Evolutionary conservation across 2,797 vertebrate species (phyloP).

Genomic region (Phylloscopus collybita): DNA sequence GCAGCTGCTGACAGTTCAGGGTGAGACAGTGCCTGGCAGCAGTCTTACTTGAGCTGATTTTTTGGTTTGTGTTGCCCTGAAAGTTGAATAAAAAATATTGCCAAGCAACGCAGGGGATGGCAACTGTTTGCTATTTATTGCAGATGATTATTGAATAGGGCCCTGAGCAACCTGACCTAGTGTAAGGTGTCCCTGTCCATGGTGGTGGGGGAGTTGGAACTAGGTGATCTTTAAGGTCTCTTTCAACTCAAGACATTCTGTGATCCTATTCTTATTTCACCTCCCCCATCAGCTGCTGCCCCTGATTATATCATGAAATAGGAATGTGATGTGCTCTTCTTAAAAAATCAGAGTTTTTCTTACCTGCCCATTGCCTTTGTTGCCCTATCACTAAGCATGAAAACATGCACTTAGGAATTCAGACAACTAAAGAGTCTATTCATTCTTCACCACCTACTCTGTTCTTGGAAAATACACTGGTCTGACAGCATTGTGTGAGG

Average conservation of each 20-base stretch:
- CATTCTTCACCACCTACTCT: neutral
- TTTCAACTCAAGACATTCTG: neutral
- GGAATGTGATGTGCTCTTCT: neutral
- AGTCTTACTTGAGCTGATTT: neutral
- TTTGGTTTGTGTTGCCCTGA: neutral
- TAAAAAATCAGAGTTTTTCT: neutral
- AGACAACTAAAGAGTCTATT: neutral
- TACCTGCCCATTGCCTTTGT: neutral
- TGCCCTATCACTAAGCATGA: neutral
- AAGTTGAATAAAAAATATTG: neutral
- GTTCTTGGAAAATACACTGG: neutral
- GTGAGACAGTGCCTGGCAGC: neutral
- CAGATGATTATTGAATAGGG: neutral
- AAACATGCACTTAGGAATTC: neutral
- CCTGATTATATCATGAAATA: neutral
- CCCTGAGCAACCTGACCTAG: neutral
- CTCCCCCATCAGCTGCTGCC: neutral
- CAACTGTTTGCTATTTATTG: neutral
- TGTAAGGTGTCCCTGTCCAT: rapidly evolving
- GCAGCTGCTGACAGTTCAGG: neutral
- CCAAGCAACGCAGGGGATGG: neutral
- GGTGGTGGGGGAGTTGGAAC: neutral
- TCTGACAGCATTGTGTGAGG: neutral
- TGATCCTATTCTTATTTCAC: neutral
- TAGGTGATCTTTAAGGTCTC: neutral